Percentiles rank a stretch among this genome's conserved stretches.
Evolutionary conservation across 2,888 invertebrate genomes (phyloP).

Genomic region (Drosophila longiperda): DNA sequence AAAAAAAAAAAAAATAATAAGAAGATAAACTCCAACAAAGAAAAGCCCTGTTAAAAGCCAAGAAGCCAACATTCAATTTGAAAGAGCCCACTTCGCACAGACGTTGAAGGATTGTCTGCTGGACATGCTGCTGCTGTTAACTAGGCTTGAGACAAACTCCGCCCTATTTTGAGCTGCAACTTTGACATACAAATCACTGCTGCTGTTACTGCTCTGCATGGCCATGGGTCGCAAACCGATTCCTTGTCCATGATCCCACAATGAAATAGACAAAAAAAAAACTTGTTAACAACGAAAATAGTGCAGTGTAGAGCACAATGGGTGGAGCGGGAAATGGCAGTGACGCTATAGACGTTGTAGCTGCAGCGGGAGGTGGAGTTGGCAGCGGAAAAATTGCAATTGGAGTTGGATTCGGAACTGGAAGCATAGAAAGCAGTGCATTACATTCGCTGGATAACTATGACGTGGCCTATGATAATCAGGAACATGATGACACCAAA

Average conservation of each 20-base stretch:
- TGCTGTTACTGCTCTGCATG: constrained; percentile 1
- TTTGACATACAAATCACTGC: constrained; percentile 26
- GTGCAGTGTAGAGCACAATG: constrained; percentile 14
- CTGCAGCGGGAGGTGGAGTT: constrained; percentile 1
- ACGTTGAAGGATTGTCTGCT: constrained; percentile 7
- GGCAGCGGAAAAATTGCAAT: constrained; percentile 10
- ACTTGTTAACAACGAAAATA: background rate
- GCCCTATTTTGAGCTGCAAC: constrained; percentile 59
- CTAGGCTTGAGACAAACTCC: constrained; percentile 44
- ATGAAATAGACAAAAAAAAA: background rate
- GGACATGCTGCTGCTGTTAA: constrained; percentile 8
- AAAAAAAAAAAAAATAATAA: constrained; percentile 1
- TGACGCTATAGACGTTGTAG: background rate
- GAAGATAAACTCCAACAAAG: constrained; percentile 1
- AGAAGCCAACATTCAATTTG: background rate
- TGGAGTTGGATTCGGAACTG: background rate
- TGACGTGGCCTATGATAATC: constrained; percentile 70
- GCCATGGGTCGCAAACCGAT: constrained; percentile 30
- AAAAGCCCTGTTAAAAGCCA: constrained; percentile 1
- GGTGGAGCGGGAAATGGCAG: constrained; percentile 28
- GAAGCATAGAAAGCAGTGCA: constrained; percentile 14
- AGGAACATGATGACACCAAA: constrained; percentile 70
- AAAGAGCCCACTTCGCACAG: constrained; percentile 5
- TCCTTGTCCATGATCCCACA: constrained; percentile 3
- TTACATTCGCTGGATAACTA: constrained; percentile 71